Conservation (phyloP, 2,797 vertebrate species). For the Centroberyx gerrardi region DNA sequence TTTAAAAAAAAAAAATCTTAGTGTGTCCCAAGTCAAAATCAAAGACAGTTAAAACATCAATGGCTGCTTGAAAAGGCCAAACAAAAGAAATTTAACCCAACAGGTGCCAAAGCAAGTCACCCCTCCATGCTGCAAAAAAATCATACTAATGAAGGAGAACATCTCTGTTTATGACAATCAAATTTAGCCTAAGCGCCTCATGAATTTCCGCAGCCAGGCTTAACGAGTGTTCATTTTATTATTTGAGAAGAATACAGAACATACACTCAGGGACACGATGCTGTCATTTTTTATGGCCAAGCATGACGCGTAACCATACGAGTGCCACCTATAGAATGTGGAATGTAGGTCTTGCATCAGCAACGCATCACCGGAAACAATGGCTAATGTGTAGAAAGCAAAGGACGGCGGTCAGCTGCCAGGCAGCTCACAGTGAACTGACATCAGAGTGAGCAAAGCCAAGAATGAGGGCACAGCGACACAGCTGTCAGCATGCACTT, state of each 20-base stretch:
- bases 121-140: too few species aligned
- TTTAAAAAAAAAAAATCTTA: background rate
- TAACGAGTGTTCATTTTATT: background rate
- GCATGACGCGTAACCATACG: conserved; percentile 12
- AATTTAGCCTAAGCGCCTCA: background rate
- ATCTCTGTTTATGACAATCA: background rate
- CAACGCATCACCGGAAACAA: conserved; percentile 71
- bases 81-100: background rate
- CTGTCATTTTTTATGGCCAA: conserved; percentile 20
- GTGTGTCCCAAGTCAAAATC: background rate
- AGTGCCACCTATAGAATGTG: conserved; percentile 15
- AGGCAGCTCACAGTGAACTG: conserved; percentile 65
- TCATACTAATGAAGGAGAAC: too few species aligned
- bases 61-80: background rate
- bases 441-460: conserved; percentile 61
- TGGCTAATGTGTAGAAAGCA: conserved; percentile 57
- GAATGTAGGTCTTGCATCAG: conserved; percentile 37
- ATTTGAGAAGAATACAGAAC: too few species aligned
- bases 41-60: background rate
- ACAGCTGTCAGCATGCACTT: conserved; percentile 74
- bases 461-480: conserved; percentile 54
- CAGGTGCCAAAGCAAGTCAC: background rate
- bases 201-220: background rate
- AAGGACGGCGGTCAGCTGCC: conserved; percentile 59
- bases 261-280: background rate